Conservation (phyloP, 1,140 invertebrate genomes). For the Bursaphelenchus mucronatus region DNA sequence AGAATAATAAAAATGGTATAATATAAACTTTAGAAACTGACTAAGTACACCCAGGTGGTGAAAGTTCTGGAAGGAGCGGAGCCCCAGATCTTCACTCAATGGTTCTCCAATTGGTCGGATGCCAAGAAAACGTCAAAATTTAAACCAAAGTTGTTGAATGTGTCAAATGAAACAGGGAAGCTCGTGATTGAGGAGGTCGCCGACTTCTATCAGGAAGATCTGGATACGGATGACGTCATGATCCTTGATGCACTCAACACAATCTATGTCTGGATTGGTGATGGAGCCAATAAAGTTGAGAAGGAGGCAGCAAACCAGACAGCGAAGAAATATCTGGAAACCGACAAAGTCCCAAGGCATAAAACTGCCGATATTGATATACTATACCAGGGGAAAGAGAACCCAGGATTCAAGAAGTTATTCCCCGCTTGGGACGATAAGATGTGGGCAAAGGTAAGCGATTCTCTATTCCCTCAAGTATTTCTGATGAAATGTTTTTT, state of each 20-base stretch:
- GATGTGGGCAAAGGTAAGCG: slow-evolving; percentile 53
- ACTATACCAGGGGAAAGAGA: slow-evolving; percentile 44
- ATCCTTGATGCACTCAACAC: slow-evolving; percentile 75
- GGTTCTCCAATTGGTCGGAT: slow-evolving; percentile 53
- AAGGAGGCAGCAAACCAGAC: slow-evolving; percentile 67
- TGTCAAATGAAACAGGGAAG: slow-evolving; percentile 64
- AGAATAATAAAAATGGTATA: background rate
- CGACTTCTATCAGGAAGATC: slow-evolving; percentile 67
- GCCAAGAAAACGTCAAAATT: slow-evolving; percentile 44
- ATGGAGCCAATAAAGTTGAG: slow-evolving; percentile 70
- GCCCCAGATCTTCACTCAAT: slow-evolving; percentile 49
- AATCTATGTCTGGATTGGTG: slow-evolving; percentile 76
- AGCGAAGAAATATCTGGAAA: slow-evolving; percentile 61
- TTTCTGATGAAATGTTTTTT: slow-evolving; percentile 10
- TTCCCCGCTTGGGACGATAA: slow-evolving; percentile 59
- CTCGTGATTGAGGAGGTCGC: slow-evolving; percentile 68
- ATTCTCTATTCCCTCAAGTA: background rate
- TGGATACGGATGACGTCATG: slow-evolving; percentile 79
- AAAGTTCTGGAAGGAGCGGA: slow-evolving; percentile 58
- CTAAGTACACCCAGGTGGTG: slow-evolving; percentile 46
- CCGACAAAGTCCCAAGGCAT: slow-evolving; percentile 46
- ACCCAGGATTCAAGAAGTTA: slow-evolving; percentile 56
- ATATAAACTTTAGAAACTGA: slow-evolving; percentile 44
- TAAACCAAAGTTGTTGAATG: slow-evolving; percentile 69
- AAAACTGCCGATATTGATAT: slow-evolving; percentile 55